Evolutionary conservation across 2,113 vertebrate species (phyloP).

Genomic region (Cyphomyrus plagiostoma): DNA sequence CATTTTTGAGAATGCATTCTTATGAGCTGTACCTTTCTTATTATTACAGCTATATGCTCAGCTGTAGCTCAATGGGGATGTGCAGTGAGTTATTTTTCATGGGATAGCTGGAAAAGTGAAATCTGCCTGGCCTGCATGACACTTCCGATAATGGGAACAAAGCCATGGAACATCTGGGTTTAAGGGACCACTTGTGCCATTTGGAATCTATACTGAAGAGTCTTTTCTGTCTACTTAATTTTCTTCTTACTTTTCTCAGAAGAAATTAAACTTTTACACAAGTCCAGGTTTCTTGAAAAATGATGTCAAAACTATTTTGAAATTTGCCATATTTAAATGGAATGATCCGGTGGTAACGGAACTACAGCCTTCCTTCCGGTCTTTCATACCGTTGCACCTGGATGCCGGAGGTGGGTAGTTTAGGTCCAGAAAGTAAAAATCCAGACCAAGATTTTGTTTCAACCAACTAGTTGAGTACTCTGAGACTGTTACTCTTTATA

Average conservation of each 20-base stretch:
- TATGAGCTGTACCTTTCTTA: background rate
- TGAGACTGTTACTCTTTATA: too few species aligned
- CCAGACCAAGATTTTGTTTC: background rate
- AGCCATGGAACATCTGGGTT: background rate
- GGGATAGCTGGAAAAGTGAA: background rate
- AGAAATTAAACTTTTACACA: background rate
- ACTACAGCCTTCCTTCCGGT: background rate
- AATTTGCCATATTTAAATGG: background rate
- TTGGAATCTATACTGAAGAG: background rate
- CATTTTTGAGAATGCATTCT: background rate
- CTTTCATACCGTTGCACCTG: background rate
- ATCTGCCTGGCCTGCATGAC: background rate
- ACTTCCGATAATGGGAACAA: background rate
- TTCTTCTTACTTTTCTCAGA: background rate
- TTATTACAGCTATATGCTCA: background rate
- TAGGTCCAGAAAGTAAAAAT: background rate
- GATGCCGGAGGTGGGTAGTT: background rate
- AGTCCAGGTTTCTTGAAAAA: background rate
- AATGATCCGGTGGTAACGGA: background rate
- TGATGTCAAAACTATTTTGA: background rate
- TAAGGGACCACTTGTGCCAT: background rate
- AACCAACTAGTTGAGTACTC: too few species aligned
- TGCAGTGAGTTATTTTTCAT: background rate
- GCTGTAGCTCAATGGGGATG: background rate
- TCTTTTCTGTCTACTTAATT: background rate